Percentiles rank a stretch among this genome's conserved stretches.
phyloP scores from a whole-genome alignment of 2,888 invertebrate species.

The Tetranychus piercei region DNA sequence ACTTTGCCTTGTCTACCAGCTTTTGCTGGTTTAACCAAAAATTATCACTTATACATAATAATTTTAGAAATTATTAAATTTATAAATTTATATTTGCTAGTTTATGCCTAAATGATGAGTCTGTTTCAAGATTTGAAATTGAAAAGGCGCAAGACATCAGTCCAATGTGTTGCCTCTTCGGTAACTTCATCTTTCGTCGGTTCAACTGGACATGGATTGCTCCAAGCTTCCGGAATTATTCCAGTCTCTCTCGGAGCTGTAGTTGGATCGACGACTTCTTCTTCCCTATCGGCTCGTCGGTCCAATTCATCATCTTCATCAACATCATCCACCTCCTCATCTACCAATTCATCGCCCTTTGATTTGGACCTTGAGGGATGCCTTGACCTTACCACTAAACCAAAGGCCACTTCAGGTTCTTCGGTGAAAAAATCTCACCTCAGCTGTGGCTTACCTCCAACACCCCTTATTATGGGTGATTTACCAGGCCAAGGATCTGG shows the following conservation, averaged over 20 bases:
- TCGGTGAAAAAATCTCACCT: neutral
- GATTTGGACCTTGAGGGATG: conserved; percentile 13
- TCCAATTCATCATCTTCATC: conserved; percentile 7
- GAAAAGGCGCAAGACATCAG: conserved; percentile 9
- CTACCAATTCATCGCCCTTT: conserved; percentile 10
- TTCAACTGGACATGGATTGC: neutral
- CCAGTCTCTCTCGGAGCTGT: neutral
- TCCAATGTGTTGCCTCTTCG: neutral
- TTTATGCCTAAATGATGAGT: conserved; percentile 8
- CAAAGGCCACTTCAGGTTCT: neutral
- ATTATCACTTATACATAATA: neutral
- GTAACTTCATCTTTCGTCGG: neutral
- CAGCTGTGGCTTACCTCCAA: neutral
- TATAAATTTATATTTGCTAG: neutral
- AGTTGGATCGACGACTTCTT: neutral
- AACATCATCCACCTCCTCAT: conserved; percentile 12
- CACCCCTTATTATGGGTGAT: conserved; percentile 14
- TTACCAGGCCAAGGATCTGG: conserved; percentile 12
- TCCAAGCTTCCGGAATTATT: too few relatives aligned
- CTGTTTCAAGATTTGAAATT: conserved; percentile 13
- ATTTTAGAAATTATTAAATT: neutral
- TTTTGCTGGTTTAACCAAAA: neutral
- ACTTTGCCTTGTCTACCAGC: neutral
- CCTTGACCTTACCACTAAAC: conserved; percentile 12
- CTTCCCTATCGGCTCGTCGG: neutral